phyloP scores from a whole-genome alignment of 2,888 invertebrate species.

The Andrena dorsata region DNA sequence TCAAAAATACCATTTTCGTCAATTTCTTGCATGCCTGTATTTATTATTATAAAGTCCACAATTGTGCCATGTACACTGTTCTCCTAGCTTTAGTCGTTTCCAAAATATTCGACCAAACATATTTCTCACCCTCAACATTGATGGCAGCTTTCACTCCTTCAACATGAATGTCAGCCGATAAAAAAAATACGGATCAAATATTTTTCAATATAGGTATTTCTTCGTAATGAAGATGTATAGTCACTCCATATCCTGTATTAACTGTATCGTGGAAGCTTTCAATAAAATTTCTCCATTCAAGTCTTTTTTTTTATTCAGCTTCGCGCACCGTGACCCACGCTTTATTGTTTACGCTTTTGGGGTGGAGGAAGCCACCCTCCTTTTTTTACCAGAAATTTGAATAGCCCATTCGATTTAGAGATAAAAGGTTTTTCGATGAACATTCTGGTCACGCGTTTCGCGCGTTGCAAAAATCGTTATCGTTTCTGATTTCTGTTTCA shows the following conservation, averaged over 20 bases:
- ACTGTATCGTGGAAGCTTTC: neutral
- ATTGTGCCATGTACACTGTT: too few relatives aligned
- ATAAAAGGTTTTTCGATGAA: conserved; percentile 2
- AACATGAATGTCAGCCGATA: too few relatives aligned
- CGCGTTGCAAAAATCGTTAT: neutral
- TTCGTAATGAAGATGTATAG: neutral
- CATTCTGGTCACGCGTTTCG: neutral
- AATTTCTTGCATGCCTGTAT: too few relatives aligned
- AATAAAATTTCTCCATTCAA: conserved; percentile 16
- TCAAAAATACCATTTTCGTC: too few relatives aligned
- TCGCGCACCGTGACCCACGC: neutral
- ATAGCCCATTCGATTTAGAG: conserved; percentile 2
- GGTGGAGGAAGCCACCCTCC: neutral
- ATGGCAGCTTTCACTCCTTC: too few relatives aligned
- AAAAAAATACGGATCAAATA: too few relatives aligned
- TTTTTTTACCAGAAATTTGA: conserved; percentile 10
- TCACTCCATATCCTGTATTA: neutral
- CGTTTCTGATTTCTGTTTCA: neutral
- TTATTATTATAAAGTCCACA: too few relatives aligned
- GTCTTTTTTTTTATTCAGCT: neutral
- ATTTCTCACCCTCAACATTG: too few relatives aligned
- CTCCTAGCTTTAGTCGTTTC: too few relatives aligned
- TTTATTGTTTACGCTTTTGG: neutral
- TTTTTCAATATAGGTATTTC: neutral
- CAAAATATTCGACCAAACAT: too few relatives aligned